Base-by-base conservation (phyloP, 2,113 vertebrate species). In the Oncorhynchus mykiss region DNA sequence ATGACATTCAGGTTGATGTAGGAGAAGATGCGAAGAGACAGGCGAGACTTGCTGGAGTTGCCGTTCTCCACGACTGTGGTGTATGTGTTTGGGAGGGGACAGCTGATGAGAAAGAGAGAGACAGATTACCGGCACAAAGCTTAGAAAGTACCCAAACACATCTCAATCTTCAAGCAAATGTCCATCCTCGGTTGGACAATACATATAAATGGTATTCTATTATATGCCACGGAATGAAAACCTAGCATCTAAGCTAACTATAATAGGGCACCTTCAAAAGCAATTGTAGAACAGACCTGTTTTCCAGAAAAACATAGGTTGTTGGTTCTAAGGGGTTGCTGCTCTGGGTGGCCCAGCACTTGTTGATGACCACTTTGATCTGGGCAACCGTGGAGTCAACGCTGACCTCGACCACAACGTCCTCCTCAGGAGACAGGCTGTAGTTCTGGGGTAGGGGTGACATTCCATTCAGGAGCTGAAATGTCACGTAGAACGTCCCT, bases 331-430 rank as follows among this genome's bases (percentile, higher is more conserved):
- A 0, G 13, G 94, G 88, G 25, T 93, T 88, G 12, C 71, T 91
- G 57, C 90, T 93, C 1, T 95, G 92, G 0, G 96, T 97, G 1
- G 93, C 95, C 97, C 97, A 99, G 91, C 96, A 98, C 75, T 92
- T 93, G 2, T 89, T 91, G 77, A 97, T 92, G 65, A 97, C 86
- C 45, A 96, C 91, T 85, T 93, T 97, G 71, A 96, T 93, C 39
- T 92, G 87, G 31, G 89, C 88, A 3, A 92, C 88, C 27, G 90
- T 90, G 13, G 85, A 88, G 74, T 93, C 94, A 45, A 97, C 91
- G 70, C 89, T 91, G 84, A 97, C 95, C 72, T 96, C 87, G 4
- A 99, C 88, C 73, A 94, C 89, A 76, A 99, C 70, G 0, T 94
- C 89, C 0, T 97, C 95, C 0, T 90, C 91, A 20, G 90, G 86